Base-by-base conservation (phyloP, 1,140 invertebrate genomes). In the Antheraea mylitta region DNA sequence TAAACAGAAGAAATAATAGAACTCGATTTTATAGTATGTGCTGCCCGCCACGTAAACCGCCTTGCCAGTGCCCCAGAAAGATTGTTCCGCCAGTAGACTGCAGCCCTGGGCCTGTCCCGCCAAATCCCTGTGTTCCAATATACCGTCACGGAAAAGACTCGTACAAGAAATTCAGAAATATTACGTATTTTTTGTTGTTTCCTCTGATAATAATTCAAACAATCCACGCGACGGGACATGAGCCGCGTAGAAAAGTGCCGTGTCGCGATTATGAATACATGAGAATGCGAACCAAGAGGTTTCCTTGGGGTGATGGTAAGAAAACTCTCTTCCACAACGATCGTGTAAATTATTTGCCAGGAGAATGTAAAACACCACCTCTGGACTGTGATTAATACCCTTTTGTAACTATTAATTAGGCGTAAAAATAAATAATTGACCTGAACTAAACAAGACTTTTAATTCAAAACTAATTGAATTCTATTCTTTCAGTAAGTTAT, bases 221-320 rank as follows among this genome's bases (percentile, higher is more conserved):
- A 10, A 66, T 82, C 66, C 73, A 76, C 58, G 65, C 74, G 8
- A 67, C 79, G 7, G 69, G 75, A 22, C 82, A 85, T 45, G 18
- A 72, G 45, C 11, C 66, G 2, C 75, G 73, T 0, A 19, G 66
- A 0, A 90, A 90, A 70, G 74, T 67, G 58, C 72, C 79, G 18
- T 90, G 89, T 76, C 78, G 86, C 22, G 86, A 89, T 58, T 92
- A 86, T 67, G 89, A 92, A 67, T 92, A 84, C 64, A 92, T 92
- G 89, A 85, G 84, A 22, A 69, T 75, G 72, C 83, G 87, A 63
- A 72, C 71, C 0, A 90, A 96, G 79, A 92, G 89, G 67, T 98
- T 96, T 89, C 97, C 97, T n/a, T 98, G 97, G 97, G 96, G 97
- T 63, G 96, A 97, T 88, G 97, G 97, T 37, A 94, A 95, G 69